Evolutionary conservation across 1,140 invertebrate genomes (phyloP), one percentile per base, ranked within the genome.

Genomic region (Parapsyche elsis): DNA sequence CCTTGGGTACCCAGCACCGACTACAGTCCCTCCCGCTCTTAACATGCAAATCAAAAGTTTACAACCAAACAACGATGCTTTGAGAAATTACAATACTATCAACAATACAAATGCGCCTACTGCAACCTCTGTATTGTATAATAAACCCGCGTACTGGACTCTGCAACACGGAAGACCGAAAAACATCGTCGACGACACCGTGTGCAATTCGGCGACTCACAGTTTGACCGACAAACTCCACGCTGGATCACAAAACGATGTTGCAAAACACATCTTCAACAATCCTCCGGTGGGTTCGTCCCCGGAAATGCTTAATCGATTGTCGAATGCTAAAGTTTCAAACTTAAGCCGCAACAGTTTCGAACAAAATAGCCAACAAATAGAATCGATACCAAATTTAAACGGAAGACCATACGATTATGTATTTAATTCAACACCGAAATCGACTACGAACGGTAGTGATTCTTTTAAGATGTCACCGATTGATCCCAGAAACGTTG

Each of bases 391-490:
- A 26, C 64, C 64, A 12, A 67, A 26, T 26, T 24, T 67, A 23
- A 67, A 67, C 26, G 64, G 64, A 26, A 67, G 14, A 67, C 14
- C 64, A 14, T 67, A 67, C 12, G 64, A 67, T 67, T 67, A 67
- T 67, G 64, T 75, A 46, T 75, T 53, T 16, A 75, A 75, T 57
- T 75, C 73, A 1, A 75, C 73, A 12, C 73, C 73, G 5, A 75
- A 75, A 10, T 57, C 45, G 7, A 14, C 9, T 0, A 75, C 24
- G 4, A 26, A 74, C 49, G 59, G 81, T 30, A 86, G 87, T 49
- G 86, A 89, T 73, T 88, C 87, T 5, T 87, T 90, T 30, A 91
- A 88, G 86, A 90, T 92, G 84, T 92, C 92, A 74, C 92, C 92
- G 26, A 92, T 92, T 79, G 91, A 92, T 87, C 92, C 92, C 49